Evolutionary conservation across 1,140 invertebrate species (phyloP), one percentile per base, ranked within the genome.

Genomic region (Anthonomus grandis): DNA sequence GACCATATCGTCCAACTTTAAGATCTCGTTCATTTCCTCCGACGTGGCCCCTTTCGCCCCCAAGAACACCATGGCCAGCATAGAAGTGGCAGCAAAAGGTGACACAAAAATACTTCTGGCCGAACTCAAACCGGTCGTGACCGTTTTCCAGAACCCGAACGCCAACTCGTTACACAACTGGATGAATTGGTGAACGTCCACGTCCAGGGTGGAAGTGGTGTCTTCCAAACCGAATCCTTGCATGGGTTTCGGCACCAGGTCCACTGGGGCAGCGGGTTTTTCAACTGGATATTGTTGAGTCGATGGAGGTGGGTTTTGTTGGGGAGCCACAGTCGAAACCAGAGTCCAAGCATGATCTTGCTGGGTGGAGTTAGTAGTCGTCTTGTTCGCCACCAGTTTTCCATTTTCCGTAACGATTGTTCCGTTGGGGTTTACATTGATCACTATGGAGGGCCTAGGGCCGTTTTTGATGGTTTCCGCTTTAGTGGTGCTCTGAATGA

Each of bases 41-140:
- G 90, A 91, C 0, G 91, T 93, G n/a, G 85, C 80, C 25, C 91
- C 90, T 57, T 87, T 78, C 3, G 91, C 90, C 2, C 91, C 91
- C 31, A 94, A 79, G 70, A 92, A 93, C 24, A 93, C 83, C 90
- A 93, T 92, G 2, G 90, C 89, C 2, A 93, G 68, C 67, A 91
- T 81, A 2, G 89, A 91, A 1, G 86, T 90, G 51, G 90, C 81
- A 0, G 89, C 89, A 62, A 92, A 92, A 0, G 91, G 90, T 8
- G 90, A 93, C 2, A 93, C 70, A n/a, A 90, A 82, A 57, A 93
- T 75, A 61, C 89, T 91, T 60, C 89, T 78, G 10, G 82, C 84
- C 9, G 81, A 79, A 55, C 84, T 88, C n/a, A 88, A 75, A 44
- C 83, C 83, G 37, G 79, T 80, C 2, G 84, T 81, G 0, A 89